Evolutionary conservation across 2,888 invertebrate genomes (phyloP), one percentile per base, ranked within the genome.

Genomic region (Pedicia rivosa): DNA sequence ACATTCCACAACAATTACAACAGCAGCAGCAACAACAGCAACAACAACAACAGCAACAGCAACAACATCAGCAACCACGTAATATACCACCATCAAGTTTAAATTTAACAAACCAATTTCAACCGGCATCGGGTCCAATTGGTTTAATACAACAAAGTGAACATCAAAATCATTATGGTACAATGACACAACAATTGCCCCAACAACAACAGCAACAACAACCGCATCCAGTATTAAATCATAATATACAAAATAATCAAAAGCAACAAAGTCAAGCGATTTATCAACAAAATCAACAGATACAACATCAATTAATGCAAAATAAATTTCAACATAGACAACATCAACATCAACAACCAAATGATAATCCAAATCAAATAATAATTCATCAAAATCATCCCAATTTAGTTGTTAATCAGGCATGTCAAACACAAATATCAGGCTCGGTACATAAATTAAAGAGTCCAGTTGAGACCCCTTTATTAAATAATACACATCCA

Each of bases 361-460:
- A 35, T 16, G 25, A 35, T n/a, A 26, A 15, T 30, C 57, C 56
- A 22, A 57, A 57, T 20, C 60, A 60, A 3, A 60, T 61, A 31
- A 59, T 59, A 37, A 61, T 61, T 29, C 60, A 61, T 31, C 61
- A 61, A 44, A 61, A 61, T 44, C 59, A 61, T 51, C 61, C 61
- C 2, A 57, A 55, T 0, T 59, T 59, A 42, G 60, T 61, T 15
- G 56, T 60, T 19, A 61, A 61, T 40, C 61, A 61, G 44, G 59
- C 61, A 9, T 59, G 60, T 19, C 61, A 61, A 41, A 61, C 61
- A 2, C 61, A 61, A 46, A 54, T 61, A 36, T 55, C 59, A 3
- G 49, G 51, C 4, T 53, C 55, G 0, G 41, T 39, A 10, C 35
- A 15, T 22, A 45, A 47, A 40, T 36, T 36, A 13, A 36, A 40